Evolutionary conservation across 1,140 invertebrate genomes (phyloP).

Genomic region (Bombus impatiens): DNA sequence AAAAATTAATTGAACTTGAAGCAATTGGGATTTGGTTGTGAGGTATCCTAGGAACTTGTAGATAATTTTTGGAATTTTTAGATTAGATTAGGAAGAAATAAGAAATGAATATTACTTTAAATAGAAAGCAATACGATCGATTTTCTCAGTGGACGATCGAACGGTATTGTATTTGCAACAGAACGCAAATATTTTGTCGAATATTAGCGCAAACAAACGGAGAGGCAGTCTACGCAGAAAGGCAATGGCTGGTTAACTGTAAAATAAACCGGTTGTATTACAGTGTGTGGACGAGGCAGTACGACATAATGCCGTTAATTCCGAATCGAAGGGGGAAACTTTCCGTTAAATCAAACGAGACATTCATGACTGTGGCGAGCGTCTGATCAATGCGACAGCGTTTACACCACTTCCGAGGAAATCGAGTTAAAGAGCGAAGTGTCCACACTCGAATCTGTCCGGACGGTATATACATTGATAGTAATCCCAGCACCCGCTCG

Average conservation of each 20-base stretch:
- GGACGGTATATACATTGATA: background rate
- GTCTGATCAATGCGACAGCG: constrained; percentile 43
- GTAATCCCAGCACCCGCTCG: background rate
- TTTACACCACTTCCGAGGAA: constrained; percentile 29
- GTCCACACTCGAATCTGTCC: background rate
- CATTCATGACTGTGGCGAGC: constrained; percentile 24
- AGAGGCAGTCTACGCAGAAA: background rate
- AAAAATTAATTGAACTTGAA: too few species aligned
- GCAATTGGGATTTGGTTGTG: too few species aligned
- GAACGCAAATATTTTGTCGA: background rate
- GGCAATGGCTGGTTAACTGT: background rate
- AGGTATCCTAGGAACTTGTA: too few species aligned
- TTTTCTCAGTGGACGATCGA: background rate
- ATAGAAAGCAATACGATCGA: background rate
- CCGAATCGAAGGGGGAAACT: constrained; percentile 26
- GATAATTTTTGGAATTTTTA: too few species aligned
- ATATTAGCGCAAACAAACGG: background rate
- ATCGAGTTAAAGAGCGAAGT: constrained; percentile 39
- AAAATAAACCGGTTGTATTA: constrained; percentile 14
- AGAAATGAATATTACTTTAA: background rate
- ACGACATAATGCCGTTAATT: constrained; percentile 25
- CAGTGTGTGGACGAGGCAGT: too few species aligned
- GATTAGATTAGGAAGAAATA: too few species aligned
- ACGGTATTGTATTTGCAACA: too few species aligned
- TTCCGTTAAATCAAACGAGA: constrained; percentile 40